phyloP scores from a whole-genome alignment of 2,888 invertebrate species.

The Plebejus melissa region DNA sequence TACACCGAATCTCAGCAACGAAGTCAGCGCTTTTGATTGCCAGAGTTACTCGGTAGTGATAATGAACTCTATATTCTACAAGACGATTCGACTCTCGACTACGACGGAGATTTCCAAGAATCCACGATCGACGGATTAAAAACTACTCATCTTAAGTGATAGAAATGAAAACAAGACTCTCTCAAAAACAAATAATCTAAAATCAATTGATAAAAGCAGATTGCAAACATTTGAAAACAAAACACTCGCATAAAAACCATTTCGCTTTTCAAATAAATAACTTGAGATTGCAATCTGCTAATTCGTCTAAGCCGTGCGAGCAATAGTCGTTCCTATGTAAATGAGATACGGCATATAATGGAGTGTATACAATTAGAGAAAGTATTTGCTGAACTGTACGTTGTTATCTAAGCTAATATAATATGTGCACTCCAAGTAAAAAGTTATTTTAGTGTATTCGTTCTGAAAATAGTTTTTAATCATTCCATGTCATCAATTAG shows the following conservation, averaged over 20 bases:
- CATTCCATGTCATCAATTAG: slow-evolving; percentile 17
- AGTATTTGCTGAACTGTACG: slow-evolving; percentile 26
- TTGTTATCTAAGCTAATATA: slow-evolving; percentile 41
- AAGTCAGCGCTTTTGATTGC: too few species aligned
- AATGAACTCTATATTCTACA: background rate
- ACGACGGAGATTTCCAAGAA: too few species aligned
- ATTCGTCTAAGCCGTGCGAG: slow-evolving; percentile 31
- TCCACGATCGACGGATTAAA: background rate
- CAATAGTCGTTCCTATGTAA: slow-evolving; percentile 33
- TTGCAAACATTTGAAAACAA: slow-evolving; percentile 20
- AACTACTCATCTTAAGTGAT: background rate
- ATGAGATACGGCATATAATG: slow-evolving; percentile 38
- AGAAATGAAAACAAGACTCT: background rate
- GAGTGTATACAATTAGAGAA: background rate
- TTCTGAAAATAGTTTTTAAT: slow-evolving; percentile 4
- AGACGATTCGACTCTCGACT: too few species aligned
- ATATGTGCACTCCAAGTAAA: slow-evolving; percentile 42
- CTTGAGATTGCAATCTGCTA: slow-evolving; percentile 33
- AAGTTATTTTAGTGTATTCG: slow-evolving; percentile 25
- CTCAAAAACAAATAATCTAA: background rate
- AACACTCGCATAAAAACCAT: slow-evolving; percentile 24
- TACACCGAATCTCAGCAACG: too few species aligned
- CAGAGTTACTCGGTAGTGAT: background rate
- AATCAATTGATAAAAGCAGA: slow-evolving; percentile 10
- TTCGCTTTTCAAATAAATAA: slow-evolving; percentile 27